Percentiles rank a stretch among this genome's conserved stretches.
phyloP scores from a whole-genome alignment of 2,888 invertebrate genomes.

The Elaeidobius kamerunicus region DNA sequence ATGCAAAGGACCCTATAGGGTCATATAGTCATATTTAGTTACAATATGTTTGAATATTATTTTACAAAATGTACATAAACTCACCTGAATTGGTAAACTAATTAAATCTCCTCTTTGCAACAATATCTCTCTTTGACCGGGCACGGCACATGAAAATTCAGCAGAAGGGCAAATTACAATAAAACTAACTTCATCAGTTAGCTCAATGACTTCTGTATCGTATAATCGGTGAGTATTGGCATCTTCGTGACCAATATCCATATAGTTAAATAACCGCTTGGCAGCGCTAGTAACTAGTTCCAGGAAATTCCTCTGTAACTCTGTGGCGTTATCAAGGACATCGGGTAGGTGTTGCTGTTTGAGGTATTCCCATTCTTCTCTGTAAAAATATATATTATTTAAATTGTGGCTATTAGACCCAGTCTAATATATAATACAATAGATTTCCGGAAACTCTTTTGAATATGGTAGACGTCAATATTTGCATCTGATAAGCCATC shows the following conservation, averaged over 20 bases:
- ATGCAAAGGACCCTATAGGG: no score
- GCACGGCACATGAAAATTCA: constrained; percentile 89
- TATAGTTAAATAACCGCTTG: constrained; percentile 72
- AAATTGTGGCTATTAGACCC: no score
- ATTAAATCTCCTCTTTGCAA: constrained; percentile 82
- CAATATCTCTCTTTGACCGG: constrained; percentile 80
- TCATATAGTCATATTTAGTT: no score
- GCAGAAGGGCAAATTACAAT: constrained; percentile 89
- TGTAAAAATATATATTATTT: no score
- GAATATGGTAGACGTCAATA: no score
- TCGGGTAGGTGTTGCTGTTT: constrained; percentile 58
- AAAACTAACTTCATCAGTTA: constrained; percentile 87
- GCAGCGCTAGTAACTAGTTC: constrained; percentile 73
- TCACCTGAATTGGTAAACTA: constrained; percentile 75
- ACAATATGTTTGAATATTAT: no score
- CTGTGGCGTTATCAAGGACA: constrained; percentile 57
- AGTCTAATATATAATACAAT: no score
- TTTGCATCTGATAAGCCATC: no score
- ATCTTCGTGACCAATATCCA: constrained; percentile 72
- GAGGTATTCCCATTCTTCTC: constrained; percentile 95
- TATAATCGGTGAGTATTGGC: constrained; percentile 78
- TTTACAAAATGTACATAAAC: no score
- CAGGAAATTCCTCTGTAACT: constrained; percentile 78
- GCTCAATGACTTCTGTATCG: constrained; percentile 90
- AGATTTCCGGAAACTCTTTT: no score